Evolutionary conservation across 2,888 invertebrate species (phyloP).

Genomic region (Gryllus longicercus): DNA sequence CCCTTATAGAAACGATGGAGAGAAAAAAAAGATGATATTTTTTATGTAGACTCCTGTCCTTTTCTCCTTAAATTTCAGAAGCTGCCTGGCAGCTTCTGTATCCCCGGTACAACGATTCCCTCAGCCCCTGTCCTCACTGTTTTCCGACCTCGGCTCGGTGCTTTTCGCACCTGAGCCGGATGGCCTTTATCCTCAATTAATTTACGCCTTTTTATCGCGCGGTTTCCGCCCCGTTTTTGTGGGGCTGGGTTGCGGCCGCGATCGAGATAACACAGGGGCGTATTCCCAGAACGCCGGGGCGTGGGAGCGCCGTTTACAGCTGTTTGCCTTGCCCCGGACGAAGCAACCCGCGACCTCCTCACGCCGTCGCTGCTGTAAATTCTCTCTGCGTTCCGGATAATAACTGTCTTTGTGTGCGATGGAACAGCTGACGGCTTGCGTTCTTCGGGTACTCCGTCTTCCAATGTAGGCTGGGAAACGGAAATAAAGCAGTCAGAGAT

Average conservation of each 20-base stretch:
- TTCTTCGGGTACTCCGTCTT: not conserved
- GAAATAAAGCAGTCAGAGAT: too few species aligned
- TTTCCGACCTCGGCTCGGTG: not conserved
- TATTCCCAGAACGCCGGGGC: not conserved
- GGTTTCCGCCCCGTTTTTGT: not conserved
- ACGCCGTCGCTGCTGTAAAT: not conserved
- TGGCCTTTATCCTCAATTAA: conserved; percentile 5
- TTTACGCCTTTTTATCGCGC: conserved; percentile 6
- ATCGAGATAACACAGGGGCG: not conserved
- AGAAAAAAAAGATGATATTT: too few species aligned
- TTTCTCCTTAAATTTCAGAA: too few species aligned
- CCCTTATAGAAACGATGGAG: too few species aligned
- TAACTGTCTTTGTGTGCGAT: not conserved
- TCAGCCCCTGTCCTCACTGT: too few species aligned
- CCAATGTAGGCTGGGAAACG: too few species aligned
- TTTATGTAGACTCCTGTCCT: too few species aligned
- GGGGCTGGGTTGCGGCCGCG: not conserved
- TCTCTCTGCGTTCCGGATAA: not conserved
- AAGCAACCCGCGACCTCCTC: too few species aligned
- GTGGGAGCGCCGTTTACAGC: not conserved
- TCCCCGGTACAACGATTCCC: too few species aligned
- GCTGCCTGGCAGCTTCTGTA: too few species aligned
- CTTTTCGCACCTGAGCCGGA: not conserved
- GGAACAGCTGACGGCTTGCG: not conserved
- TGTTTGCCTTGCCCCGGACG: not conserved